These are phyloP conservation scores for Apeltes quadracus DNA, from an alignment of 2,113 vertebrate genomes.

Conservation along the genomic window DNA sequence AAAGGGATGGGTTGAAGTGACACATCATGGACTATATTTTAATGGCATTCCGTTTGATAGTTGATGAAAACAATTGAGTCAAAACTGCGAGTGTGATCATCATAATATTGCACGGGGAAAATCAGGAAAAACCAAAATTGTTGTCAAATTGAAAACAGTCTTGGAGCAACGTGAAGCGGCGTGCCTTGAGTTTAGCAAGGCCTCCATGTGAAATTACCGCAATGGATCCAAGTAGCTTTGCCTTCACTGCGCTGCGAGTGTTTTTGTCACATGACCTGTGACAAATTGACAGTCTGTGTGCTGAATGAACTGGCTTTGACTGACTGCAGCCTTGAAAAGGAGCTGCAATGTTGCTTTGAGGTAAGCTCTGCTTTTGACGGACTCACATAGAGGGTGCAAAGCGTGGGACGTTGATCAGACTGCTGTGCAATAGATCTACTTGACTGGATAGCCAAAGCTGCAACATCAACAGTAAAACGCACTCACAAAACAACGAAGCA, in stretches of 20 bases:
- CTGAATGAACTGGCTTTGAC: neutral
- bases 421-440: conserved; percentile 44
- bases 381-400: conserved; percentile 29
- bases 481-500: neutral
- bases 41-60: too few species aligned
- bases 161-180: neutral
- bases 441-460: conserved; percentile 44
- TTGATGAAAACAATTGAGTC: too few species aligned
- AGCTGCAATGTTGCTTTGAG: conserved; percentile 37
- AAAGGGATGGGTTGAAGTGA: neutral
- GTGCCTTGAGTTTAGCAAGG: neutral
- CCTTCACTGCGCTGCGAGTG: neutral
- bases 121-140: neutral
- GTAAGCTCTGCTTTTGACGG: conserved; percentile 47
- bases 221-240: conserved; percentile 7
- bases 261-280: neutral
- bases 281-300: neutral
- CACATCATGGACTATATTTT: conserved; percentile 15
- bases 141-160: neutral
- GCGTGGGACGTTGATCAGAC: conserved; percentile 39
- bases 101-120: neutral
- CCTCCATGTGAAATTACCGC: neutral
- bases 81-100: too few species aligned
- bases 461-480: conserved; percentile 25
- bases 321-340: conserved; percentile 34